Base-by-base conservation (phyloP, 2,797 vertebrate species). In the Sciurus vulgaris region DNA sequence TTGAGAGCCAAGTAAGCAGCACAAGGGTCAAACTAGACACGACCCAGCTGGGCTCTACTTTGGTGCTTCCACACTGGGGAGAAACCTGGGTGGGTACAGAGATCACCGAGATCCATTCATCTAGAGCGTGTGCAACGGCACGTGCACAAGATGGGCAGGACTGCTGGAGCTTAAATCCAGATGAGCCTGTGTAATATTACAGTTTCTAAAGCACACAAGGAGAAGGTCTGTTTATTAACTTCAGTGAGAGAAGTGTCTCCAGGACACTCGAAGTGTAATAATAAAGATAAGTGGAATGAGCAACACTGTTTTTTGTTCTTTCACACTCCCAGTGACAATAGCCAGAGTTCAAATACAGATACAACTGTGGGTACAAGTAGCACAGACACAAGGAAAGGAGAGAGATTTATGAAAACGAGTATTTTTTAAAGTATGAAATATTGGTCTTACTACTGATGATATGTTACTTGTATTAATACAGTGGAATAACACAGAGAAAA, bases 211-310 rank as follows among this genome's bases (percentile, higher is more conserved):
- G 89, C 89, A 92, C 61, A 93, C 73, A 78, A 81, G 96, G 47
- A 69, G 51, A 93, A 95, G 94, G n/a, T 95, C 91, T 97, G 89
- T 96, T 97, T 96, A 96, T 94, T 74, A 91, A 90, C 86, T 28
- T 72, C 79, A 87, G 78, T 47, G 85, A 93, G 77, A 90, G 82
- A 93, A 95, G 73, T 76, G 93, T 97, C 84, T 95, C 92, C 51
- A 28, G 96, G 93, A 88, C 69, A 91, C 94, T 93, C 63, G 73
- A 96, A 81, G 67, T 78, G 59, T 93, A 88, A 94, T 96, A 95
- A 97, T 96, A 97, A 97, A 97, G 94, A 70, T 94, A 96, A 96
- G 91, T 96, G 89, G 96, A 54, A 87, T 88, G 35, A 61, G 24
- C 51, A 59, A 56, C 41, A 63, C 38, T 86, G n/a, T 54, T 95